These are phyloP conservation scores for Akabosia matsudoensis DNA, from an alignment of 1,140 invertebrate genomes.

Conservation along the genomic window DNA sequence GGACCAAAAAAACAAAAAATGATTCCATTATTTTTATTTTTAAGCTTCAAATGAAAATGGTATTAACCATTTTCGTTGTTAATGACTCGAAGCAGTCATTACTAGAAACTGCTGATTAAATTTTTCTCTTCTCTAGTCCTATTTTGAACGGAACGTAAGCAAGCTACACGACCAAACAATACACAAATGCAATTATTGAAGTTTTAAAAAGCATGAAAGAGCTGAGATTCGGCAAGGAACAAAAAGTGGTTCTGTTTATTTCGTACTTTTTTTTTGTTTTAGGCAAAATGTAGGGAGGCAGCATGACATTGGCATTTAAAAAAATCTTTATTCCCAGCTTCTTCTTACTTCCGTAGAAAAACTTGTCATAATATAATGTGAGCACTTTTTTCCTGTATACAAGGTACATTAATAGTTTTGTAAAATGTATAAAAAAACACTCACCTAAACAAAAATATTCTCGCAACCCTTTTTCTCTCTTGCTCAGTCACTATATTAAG, in stretches of 20 bases:
- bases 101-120: slow-evolving; percentile 21
- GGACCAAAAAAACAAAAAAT: background rate
- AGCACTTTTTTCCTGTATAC: background rate
- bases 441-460: background rate
- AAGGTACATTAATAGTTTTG: background rate
- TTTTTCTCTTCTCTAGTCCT: background rate
- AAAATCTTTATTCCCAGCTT: background rate
- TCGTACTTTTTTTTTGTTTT: background rate
- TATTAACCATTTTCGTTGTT: slow-evolving; percentile 18
- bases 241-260: background rate
- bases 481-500: background rate
- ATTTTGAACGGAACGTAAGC: too few relatives aligned
- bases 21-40: slow-evolving; percentile 9
- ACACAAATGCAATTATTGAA: slow-evolving; percentile 13
- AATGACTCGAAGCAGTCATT: slow-evolving; percentile 24
- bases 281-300: too few relatives aligned
- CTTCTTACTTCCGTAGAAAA: background rate
- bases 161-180: slow-evolving; percentile 8
- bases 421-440: background rate
- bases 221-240: background rate
- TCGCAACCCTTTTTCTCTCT: background rate
- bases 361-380: background rate
- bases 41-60: slow-evolving; percentile 14
- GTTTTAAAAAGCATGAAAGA: background rate
- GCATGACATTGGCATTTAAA: background rate